Evolutionary conservation across 2,113 vertebrate species (phyloP).

Genomic region (Corythaeola cristata): DNA sequence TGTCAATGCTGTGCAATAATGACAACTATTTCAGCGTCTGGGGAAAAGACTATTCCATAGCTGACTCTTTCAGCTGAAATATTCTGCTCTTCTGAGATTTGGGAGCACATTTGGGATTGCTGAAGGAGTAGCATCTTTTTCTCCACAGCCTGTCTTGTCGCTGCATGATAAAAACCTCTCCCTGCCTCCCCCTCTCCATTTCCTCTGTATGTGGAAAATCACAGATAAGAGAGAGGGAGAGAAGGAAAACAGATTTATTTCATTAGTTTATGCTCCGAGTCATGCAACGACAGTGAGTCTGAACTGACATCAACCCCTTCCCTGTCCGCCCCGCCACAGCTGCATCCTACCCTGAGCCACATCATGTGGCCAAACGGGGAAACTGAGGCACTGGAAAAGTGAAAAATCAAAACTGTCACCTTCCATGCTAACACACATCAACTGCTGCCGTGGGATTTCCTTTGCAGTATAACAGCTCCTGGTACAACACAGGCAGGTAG

Average conservation of each 20-base stretch:
- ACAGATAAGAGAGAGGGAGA: constrained; percentile 13
- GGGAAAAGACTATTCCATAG: constrained; percentile 13
- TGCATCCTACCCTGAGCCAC: not conserved
- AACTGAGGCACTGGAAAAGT: not conserved
- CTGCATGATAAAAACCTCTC: not conserved
- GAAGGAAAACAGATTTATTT: constrained; percentile 35
- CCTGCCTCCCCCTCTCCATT: not conserved
- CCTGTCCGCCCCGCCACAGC: not conserved
- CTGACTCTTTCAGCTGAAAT: constrained; percentile 41
- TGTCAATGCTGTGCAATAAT: constrained; percentile 5
- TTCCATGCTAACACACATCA: not conserved
- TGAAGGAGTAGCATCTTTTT: constrained; percentile 38
- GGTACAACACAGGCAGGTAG: not conserved
- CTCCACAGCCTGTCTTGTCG: not conserved
- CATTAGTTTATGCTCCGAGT: not conserved
- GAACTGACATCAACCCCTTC: not conserved
- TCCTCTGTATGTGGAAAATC: constrained; percentile 23
- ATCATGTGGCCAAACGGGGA: not conserved
- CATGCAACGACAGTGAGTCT: not conserved
- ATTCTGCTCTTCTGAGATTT: constrained; percentile 31
- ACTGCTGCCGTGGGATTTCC: not conserved
- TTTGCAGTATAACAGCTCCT: not conserved
- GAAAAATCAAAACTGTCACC: not conserved
- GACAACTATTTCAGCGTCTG: not conserved
- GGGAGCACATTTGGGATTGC: not conserved